Evolutionary conservation across 2,888 invertebrate species (phyloP).

Genomic region (Cybosia mesomella): DNA sequence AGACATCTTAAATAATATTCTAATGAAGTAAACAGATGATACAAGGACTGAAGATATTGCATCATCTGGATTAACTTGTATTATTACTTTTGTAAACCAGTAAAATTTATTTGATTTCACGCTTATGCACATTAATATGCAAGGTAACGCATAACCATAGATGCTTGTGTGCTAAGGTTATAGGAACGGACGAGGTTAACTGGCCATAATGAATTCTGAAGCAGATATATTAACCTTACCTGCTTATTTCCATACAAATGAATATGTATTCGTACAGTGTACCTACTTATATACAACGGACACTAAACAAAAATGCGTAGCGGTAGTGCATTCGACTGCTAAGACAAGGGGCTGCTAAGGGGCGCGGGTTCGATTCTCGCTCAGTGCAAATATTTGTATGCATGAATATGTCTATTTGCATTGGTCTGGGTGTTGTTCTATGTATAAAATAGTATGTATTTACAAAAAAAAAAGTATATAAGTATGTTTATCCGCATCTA

Average conservation of each 20-base stretch:
- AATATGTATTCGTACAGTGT: slow-evolving; percentile 6
- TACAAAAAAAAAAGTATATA: too few species aligned
- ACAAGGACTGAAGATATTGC: slow-evolving; percentile 66
- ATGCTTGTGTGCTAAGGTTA: slow-evolving; percentile 31
- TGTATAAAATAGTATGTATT: too few species aligned
- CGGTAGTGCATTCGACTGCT: too few species aligned
- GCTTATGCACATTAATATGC: slow-evolving; percentile 40
- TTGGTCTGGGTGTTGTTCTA: too few species aligned
- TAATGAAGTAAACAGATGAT: slow-evolving; percentile 57
- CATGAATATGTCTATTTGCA: too few species aligned
- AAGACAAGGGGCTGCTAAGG: too few species aligned
- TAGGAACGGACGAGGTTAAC: slow-evolving; percentile 16
- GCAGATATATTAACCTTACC: slow-evolving; percentile 11
- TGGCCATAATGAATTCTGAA: slow-evolving; percentile 16
- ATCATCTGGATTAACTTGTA: slow-evolving; percentile 68
- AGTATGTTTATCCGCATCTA: too few species aligned
- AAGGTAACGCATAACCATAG: slow-evolving; percentile 28
- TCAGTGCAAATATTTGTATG: too few species aligned
- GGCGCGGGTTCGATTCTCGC: too few species aligned
- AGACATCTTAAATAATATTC: slow-evolving; percentile 51
- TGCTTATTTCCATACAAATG: slow-evolving; percentile 16
- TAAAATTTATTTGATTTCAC: slow-evolving; percentile 46
- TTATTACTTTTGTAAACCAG: slow-evolving; percentile 30
- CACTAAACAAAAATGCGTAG: neutral
- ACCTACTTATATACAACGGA: neutral